Evolutionary conservation across 1,140 invertebrate species (phyloP), one percentile per base, ranked within the genome.

Genomic region (Trissolcus basalis): DNA sequence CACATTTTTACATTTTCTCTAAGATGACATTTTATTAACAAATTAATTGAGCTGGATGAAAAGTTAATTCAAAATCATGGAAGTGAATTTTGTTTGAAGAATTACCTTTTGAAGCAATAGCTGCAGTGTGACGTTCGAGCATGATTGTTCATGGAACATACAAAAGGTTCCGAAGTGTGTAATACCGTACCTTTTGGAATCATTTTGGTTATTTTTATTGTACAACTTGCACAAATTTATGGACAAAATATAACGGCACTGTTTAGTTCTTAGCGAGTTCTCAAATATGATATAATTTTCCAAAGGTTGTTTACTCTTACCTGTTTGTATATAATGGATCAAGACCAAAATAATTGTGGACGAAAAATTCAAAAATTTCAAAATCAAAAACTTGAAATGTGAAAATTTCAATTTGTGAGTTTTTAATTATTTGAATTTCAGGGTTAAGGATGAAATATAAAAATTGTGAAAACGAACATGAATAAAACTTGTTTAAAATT

Each of bases 71-170:
- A 9, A 39, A 4, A 11, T 11, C 3, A 39, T 35, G 33, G 10
- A 39, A 39, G 13, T 44, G 43, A 44, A 44, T 8, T 43, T 43
- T 8, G 8, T 43, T 43, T 43, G 4, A 43, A 7, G 11, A 43
- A 41, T 44, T 49, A 59, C 56, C 56, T 59, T 48, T 49, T 48
- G 7, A 59, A 59, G 19, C 56, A 59, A 32, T 49, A 49, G 11
- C 48, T 45, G 14, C 56, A 59, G 12, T 59, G 56, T 15, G 2
- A 36, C 1, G 3, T 11, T 44, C 7, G n/a, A 14, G 16, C 14
- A 16, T 15, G 10, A 4, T 35, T 12, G n/a, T 4, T 39, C 1
- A 59, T 1, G 3, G 19, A 33, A 59, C 36, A 59, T 39, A 12
- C 6, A 49, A 59, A 48, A 2, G 56, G 32, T 48, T 59, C 14